Evolutionary conservation across 2,797 vertebrate species (phyloP), one percentile per base, ranked within the genome.

Genomic region (Helicolenus hilgendorfi): DNA sequence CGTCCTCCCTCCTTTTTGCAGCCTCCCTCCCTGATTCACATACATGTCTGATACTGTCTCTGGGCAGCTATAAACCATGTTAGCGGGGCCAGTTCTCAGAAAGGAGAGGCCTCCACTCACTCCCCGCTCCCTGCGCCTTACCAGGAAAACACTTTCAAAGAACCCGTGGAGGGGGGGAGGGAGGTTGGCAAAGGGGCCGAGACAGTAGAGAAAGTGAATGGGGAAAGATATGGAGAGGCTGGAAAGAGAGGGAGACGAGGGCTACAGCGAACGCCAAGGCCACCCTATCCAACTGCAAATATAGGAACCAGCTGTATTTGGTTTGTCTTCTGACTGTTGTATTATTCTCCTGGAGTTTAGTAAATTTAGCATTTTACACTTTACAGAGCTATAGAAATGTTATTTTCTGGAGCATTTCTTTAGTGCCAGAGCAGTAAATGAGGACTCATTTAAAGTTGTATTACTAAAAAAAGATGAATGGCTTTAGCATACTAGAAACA

Each of bases 91-190:
- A 94, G 88, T 96, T 96, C 96, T 96, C 95, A 96, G 95, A 96
- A 96, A 94, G 91, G 92, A 92, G 93, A 96, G 95, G 92, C 95
- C 96, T 94, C 94, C 56, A 35, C 88, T 93, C 88, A 67, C 87
- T 93, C 86, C 79, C 71, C 67, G 29, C 87, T 91, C 93, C 85
- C 80, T 80, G 88, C 35, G 83, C 88, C 82, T 88, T 95, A 95
- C 95, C 88, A 94, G 92, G 94, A 97, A 97, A 96, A 91, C 77
- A 84, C 93, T 96, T 97, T 96, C 95, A 96, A 94, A 96, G 94
- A 94, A 95, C 70, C 77, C 79, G 35, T 72, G 82, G 85, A 77
- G 88, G 81, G 84, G 73, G 88, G 85, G 58, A 55, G 59, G 82
- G 55, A 56, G 80, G 45, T 77, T 31, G 86, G 82, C 27, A 53